Evolutionary conservation across 2,888 invertebrate genomes (phyloP).

Genomic region (Pollenia griseotomentosa): DNA sequence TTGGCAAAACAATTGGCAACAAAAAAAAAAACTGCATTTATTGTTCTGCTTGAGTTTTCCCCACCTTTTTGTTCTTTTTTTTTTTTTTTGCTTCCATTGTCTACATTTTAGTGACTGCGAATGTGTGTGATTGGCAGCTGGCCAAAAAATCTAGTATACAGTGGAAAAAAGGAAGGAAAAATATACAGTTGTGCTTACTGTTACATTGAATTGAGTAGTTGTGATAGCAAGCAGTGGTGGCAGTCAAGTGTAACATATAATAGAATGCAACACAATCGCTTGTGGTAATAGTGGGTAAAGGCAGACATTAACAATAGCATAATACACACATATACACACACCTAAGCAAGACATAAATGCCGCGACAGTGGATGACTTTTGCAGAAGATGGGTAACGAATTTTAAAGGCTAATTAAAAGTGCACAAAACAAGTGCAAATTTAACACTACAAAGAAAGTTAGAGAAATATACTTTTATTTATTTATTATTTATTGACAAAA

Average conservation of each 20-base stretch:
- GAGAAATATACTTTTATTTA: too few species aligned
- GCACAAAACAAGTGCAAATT: too few species aligned
- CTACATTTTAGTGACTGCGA: conserved; percentile 9
- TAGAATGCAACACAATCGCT: conserved; percentile 60
- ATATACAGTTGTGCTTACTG: conserved; percentile 34
- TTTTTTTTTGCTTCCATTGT: background rate
- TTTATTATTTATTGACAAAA: too few species aligned
- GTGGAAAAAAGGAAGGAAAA: background rate
- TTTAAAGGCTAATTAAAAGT: too few species aligned
- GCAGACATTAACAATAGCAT: conserved; percentile 67
- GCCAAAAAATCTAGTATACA: conserved; percentile 57
- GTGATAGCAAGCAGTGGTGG: background rate
- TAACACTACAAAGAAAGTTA: too few species aligned
- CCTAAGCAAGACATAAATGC: background rate
- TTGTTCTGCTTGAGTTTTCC: conserved; percentile 56
- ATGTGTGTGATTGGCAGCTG: conserved; percentile 65
- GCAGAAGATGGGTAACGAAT: too few species aligned
- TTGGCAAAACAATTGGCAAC: conserved; percentile 68
- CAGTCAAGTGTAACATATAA: conserved; percentile 55
- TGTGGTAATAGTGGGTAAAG: conserved; percentile 64
- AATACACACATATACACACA: conserved; percentile 3
- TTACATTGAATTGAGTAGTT: conserved; percentile 18
- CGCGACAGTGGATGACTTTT: too few species aligned
- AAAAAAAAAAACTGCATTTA: conserved; percentile 67
- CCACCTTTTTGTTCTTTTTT: conserved; percentile 41